Evolutionary conservation across 2,113 vertebrate genomes (phyloP).

Genomic region (Trematomus loennbergii): DNA sequence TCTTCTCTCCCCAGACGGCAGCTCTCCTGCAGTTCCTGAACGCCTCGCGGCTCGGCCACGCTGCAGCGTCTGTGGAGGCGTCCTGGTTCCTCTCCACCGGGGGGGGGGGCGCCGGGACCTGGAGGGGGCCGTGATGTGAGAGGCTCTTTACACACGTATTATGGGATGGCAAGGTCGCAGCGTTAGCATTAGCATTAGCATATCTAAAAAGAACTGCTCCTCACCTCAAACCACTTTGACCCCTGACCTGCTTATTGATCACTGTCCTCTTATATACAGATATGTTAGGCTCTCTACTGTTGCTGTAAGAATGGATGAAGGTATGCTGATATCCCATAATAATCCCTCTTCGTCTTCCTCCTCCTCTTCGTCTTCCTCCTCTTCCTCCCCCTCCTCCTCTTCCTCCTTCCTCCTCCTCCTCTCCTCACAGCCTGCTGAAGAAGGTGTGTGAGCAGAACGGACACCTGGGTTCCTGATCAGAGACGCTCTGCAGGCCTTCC

Average conservation of each 20-base stretch:
- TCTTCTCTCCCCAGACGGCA: slow-evolving; percentile 79
- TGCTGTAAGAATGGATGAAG: slow-evolving; percentile 51
- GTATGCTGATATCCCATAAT: not conserved
- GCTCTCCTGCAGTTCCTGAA: slow-evolving; percentile 89
- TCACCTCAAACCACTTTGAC: slow-evolving; percentile 35
- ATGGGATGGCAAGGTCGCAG: slow-evolving; percentile 72
- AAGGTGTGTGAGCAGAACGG: slow-evolving; percentile 91
- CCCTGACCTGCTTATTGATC: slow-evolving; percentile 44
- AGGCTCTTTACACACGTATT: slow-evolving; percentile 65
- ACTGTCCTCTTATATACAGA: slow-evolving; percentile 14
- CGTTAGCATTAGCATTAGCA: slow-evolving; percentile 61
- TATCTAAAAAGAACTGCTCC: slow-evolving; percentile 73
- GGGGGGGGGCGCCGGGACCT: slow-evolving; percentile 85
- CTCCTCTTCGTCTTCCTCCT: slow-evolving; percentile 38
- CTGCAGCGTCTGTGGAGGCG: slow-evolving; percentile 86
- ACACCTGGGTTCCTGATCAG: slow-evolving; percentile 90
- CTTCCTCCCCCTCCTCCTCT: no score
- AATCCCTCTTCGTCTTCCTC: slow-evolving; percentile 27
- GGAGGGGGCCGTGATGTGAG: slow-evolving; percentile 91
- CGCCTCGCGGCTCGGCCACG: slow-evolving; percentile 89
- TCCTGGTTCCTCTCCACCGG: slow-evolving; percentile 90
- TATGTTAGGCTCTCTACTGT: slow-evolving; percentile 54
- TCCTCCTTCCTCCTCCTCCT: no score
- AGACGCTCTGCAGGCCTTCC: slow-evolving; percentile 90
- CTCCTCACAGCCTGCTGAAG: slow-evolving; percentile 87